Conservation (phyloP, 2,797 vertebrate species). For the Poecilia wingei region DNA sequence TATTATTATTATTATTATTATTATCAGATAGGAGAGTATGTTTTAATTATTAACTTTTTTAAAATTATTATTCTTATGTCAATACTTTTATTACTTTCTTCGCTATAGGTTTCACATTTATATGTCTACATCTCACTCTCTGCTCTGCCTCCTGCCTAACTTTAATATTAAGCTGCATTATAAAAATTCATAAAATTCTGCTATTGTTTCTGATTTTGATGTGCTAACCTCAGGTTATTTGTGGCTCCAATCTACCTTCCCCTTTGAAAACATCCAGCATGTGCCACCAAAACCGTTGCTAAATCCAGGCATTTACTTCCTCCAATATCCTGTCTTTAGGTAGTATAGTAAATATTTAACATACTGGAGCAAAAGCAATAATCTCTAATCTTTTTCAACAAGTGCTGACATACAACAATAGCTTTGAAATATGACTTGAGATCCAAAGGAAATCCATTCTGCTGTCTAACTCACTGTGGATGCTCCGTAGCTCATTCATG, state of each 20-base stretch:
- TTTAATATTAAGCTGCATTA: background rate
- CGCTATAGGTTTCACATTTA: background rate
- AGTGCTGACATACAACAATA: background rate
- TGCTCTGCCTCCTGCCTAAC: background rate
- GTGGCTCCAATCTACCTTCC: background rate
- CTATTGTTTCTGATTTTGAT: background rate
- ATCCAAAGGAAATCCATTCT: background rate
- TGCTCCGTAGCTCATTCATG: constrained; percentile 69
- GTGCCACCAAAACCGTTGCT: background rate
- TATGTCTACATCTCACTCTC: background rate
- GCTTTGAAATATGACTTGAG: background rate
- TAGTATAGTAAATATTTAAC: background rate
- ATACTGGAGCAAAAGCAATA: background rate
- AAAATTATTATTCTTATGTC: background rate
- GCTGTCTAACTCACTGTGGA: constrained; percentile 71
- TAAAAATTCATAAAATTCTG: background rate
- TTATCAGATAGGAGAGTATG: background rate
- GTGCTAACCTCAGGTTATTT: background rate
- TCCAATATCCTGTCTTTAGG: background rate
- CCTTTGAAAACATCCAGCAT: background rate
- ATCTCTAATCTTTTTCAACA: background rate
- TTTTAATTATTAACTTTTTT: background rate
- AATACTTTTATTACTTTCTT: background rate
- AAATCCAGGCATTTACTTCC: background rate
- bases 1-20: background rate